Percentiles rank a stretch among this genome's conserved stretches.
phyloP scores from a whole-genome alignment of 2,113 vertebrate species.

The Aegotheles bennettii region DNA sequence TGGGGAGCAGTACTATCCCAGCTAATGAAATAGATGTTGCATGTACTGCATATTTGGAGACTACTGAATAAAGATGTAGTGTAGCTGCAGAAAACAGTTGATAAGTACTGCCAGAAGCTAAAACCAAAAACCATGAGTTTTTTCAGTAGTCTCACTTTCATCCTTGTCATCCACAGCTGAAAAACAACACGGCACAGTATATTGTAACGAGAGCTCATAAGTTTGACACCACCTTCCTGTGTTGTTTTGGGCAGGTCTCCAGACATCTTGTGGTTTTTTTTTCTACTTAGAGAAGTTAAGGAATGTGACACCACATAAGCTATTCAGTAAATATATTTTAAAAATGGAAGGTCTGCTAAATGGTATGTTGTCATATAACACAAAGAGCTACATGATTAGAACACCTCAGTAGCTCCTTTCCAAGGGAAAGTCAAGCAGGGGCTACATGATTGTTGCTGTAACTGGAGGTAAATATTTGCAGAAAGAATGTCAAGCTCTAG shows the following conservation, averaged over 20 bases:
- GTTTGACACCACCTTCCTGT: not conserved
- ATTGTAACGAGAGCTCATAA: not conserved
- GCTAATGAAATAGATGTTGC: not conserved
- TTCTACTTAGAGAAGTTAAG: not conserved
- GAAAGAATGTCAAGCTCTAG: not conserved
- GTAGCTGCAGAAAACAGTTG: not conserved
- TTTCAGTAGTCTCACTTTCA: not conserved
- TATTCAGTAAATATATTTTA: not conserved
- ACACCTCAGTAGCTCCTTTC: not conserved
- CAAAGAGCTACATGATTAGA: not conserved
- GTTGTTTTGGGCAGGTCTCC: not conserved
- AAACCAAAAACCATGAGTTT: not conserved
- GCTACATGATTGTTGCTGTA: not conserved
- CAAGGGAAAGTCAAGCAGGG: not conserved
- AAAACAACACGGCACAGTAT: not conserved
- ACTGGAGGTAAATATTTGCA: not conserved
- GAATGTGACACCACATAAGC: not conserved
- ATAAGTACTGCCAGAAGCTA: not conserved
- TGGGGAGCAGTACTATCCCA: not conserved
- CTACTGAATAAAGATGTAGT: not conserved
- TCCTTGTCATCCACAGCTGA: not conserved
- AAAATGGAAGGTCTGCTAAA: not conserved
- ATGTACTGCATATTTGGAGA: not conserved
- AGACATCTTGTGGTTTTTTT: not conserved
- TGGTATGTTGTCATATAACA: not conserved